phyloP scores from a whole-genome alignment of 2,113 vertebrate species.

The Ciconia maguari region DNA sequence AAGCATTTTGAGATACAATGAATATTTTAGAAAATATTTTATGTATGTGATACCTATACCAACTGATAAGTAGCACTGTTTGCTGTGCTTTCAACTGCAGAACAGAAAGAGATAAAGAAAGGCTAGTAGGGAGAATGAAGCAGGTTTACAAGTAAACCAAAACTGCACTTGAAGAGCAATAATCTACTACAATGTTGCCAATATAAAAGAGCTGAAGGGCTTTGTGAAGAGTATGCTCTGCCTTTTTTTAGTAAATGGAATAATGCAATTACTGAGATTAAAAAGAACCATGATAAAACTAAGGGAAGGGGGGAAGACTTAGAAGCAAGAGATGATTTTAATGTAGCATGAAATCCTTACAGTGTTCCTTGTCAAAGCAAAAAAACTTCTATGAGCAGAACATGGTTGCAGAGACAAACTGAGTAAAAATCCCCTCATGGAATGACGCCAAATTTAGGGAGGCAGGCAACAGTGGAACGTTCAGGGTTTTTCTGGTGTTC shows the following conservation, averaged over 20 bases:
- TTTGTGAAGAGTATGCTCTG: background rate
- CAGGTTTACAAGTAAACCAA: background rate
- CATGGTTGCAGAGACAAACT: background rate
- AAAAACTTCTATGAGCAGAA: background rate
- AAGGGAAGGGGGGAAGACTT: background rate
- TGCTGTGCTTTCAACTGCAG: background rate
- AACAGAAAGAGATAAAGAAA: background rate
- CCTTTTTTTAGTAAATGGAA: background rate
- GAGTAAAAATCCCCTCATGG: background rate
- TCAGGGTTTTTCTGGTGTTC: background rate
- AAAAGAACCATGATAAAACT: background rate
- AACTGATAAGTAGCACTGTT: background rate
- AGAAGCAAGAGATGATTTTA: background rate
- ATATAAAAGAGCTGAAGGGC: background rate
- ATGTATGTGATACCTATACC: fast-evolving
- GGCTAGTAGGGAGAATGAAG: background rate
- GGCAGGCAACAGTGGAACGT: background rate
- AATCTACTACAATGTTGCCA: background rate
- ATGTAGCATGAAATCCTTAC: background rate
- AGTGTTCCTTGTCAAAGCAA: background rate
- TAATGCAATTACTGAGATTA: background rate
- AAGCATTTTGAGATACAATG: background rate
- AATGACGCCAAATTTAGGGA: background rate
- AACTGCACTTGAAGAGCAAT: background rate
- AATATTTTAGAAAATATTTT: background rate